Base-by-base conservation (phyloP, 2,797 vertebrate species). In the Parotocinclus haroldoi region DNA sequence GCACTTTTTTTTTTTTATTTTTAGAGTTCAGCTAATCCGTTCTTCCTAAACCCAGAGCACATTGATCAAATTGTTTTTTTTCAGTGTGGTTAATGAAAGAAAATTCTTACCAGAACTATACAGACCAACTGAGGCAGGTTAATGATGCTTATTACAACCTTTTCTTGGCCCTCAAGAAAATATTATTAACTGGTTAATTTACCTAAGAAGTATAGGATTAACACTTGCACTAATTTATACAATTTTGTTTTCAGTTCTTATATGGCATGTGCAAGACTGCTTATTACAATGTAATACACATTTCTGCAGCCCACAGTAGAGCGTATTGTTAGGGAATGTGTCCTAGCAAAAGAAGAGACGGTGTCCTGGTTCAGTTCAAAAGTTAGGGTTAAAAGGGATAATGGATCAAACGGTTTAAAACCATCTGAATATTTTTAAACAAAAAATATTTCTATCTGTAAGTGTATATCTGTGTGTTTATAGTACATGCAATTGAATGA, bases 1-100 rank as follows among this genome's bases (percentile, higher is more conserved):
- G 75, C 78, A 79, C 76, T 79, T 79, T 79, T 75, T 72, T 14
- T 39, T 52, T 58, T 27, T 27, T 2, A 27, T 52, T 58, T 27
- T 27, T 2, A 27, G 5, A 2, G 27, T 27, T 27, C 27, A 27
- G 27, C 2, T 27, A 27, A 27, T 27, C 27, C 27, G 27, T 27
- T 27, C 27, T 27, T 27, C 27, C 27, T 27, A 27, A 27, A 27
- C 27, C 27, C 27, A 27, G 27, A 27, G 27, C 27, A 27, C 27
- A 27, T 27, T 2, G 5, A 27, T 27, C 2, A 5, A 27, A 27
- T 27, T 27, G 27, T 2, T 27, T 5, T 27, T 5, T 27, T 27
- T 27, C 27, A 27, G 27, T 27, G 27, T 2, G 27, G 27, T 27
- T 42, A 42, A 42, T 42, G 8, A 1, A 11, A 42, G n/a, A n/a